Base-by-base conservation (phyloP, 2,888 invertebrate species). In the Epirrita christyi region DNA sequence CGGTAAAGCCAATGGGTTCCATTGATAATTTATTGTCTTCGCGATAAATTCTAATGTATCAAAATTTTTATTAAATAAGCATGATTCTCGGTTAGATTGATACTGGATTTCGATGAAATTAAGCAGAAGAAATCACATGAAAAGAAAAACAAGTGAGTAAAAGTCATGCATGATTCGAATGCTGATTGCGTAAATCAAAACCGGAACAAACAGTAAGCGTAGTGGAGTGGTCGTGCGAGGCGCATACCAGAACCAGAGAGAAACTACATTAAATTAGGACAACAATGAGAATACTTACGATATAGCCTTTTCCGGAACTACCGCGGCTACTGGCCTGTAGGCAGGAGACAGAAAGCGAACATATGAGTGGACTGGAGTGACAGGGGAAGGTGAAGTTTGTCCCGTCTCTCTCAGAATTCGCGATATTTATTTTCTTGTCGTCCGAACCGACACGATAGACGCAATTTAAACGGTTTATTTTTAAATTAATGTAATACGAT, bases 221-320 rank as follows among this genome's bases (percentile, higher is more conserved):
- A 71, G 68, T 65, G 60, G 55, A 61, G 61, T 64, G 64, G 70
- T 66, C 75, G 73, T 75, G 78, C 76, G 73, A 73, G 70, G 70
- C 71, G 64, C 68, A 69, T 65, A 66, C 68, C 67, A 70, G 70
- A 73, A 72, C 74, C 69, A 73, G 72, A 77, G 68, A 76, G 72
- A 75, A 75, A 71, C 64, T 70, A 75, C 66, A 75, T 72, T 77
- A 80, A 79, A 83, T 77, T 80, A 81, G 78, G 85, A 85, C 84
- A 88, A 87, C 83, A 86, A 81, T 85, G 83, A 78, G 75, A 83
- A 92, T 94, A 96, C 97, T 96, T 94, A 97, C 97, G 96, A 97
- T 96, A 96, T 97, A 96, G 95, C 96, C 96, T 95, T 96, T 96
- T 93, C 96, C 96, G 94, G 96, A 96, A 94, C 96, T 97, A 94